Conservation (phyloP, 2,888 invertebrate species). For the Acanthosepion pharaonis region DNA sequence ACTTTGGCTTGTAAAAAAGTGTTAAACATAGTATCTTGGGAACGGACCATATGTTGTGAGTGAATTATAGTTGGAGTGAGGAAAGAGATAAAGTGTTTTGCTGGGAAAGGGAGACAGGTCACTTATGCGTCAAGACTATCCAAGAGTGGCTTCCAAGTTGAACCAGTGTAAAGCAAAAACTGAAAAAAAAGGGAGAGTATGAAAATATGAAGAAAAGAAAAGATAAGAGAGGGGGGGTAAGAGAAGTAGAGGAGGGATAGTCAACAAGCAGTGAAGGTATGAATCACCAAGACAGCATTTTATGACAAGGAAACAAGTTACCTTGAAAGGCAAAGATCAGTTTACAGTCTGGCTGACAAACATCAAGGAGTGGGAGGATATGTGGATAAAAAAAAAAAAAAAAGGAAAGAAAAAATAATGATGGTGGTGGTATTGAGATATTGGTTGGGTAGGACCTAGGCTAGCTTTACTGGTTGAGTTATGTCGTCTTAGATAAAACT, state of each 20-base stretch:
- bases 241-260: background rate
- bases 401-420: too few relatives aligned
- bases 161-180: background rate
- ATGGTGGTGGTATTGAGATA: background rate
- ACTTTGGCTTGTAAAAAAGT: background rate
- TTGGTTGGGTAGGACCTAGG: background rate
- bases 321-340: background rate
- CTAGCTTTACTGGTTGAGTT: background rate
- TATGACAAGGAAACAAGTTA: slow-evolving; percentile 22
- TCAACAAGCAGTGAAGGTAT: slow-evolving; percentile 33
- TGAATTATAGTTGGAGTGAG: background rate
- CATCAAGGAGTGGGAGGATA: background rate
- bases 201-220: too few relatives aligned
- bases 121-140: background rate
- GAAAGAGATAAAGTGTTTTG: background rate
- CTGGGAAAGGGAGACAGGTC: background rate
- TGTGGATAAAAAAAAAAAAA: background rate
- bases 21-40: background rate
- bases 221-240: background rate
- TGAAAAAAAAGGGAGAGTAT: background rate
- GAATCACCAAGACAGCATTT: background rate
- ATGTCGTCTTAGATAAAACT: background rate
- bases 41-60: background rate
- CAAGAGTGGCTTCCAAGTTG: background rate
- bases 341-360: background rate